Conservation (phyloP, 2,797 vertebrate species). For the Phylloscopus collybita region DNA sequence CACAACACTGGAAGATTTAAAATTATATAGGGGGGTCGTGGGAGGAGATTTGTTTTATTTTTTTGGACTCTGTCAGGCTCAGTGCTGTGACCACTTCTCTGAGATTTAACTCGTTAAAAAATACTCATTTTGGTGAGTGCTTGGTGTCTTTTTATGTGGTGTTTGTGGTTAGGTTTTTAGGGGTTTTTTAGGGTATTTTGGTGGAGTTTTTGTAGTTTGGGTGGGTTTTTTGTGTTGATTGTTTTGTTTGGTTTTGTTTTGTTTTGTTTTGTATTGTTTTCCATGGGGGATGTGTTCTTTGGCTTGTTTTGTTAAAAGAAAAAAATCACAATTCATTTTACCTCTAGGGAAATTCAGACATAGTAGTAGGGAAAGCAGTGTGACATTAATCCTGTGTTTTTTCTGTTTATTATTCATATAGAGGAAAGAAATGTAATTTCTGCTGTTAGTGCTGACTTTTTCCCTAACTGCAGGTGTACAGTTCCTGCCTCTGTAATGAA, state of each 20-base stretch:
- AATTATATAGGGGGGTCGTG: fast-evolving
- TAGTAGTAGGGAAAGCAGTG: neutral
- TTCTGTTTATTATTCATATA: neutral
- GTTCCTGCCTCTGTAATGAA: neutral
- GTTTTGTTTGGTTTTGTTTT: too few relatives aligned
- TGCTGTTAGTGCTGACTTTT: neutral
- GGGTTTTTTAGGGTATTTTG: neutral
- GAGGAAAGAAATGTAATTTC: neutral
- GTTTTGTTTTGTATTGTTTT: neutral
- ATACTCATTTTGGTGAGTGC: neutral
- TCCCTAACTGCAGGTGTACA: neutral
- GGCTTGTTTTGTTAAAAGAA: neutral
- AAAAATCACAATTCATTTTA: neutral
- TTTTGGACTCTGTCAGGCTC: neutral
- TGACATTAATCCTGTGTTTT: neutral
- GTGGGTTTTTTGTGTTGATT: too few relatives aligned
- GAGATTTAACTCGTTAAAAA: neutral
- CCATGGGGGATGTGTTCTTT: neutral
- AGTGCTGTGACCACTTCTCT: neutral
- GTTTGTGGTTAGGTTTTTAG: neutral
- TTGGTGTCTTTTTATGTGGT: fast-evolving
- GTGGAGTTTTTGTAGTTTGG: neutral
- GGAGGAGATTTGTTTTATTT: neutral
- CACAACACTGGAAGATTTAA: neutral
- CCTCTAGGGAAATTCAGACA: neutral